Evolutionary conservation across 2,113 vertebrate genomes (phyloP).

Genomic region (Elephantulus edwardii): DNA sequence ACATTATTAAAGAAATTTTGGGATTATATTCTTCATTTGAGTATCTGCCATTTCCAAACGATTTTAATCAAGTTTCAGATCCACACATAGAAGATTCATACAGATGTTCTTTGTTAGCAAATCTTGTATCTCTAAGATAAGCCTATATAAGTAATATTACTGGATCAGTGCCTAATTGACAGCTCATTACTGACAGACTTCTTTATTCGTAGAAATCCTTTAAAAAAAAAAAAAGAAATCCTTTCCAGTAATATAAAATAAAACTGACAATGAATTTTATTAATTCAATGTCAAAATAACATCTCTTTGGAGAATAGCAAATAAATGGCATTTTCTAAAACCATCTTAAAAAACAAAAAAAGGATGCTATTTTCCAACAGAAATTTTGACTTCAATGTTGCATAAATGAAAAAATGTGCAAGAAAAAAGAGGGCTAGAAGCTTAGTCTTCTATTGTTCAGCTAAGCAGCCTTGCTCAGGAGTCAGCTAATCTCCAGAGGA

Average conservation of each 20-base stretch:
- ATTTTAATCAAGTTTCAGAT: background rate
- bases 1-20: constrained; percentile 24
- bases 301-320: background rate
- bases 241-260: no score
- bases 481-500: background rate
- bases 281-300: no score
- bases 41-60: constrained; percentile 7
- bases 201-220: constrained; percentile 27
- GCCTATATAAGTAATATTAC: constrained; percentile 24
- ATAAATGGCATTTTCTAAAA: constrained; percentile 12
- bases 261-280: no score
- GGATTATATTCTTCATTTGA: constrained; percentile 22
- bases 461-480: background rate
- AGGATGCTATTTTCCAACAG: background rate
- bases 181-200: constrained; percentile 18
- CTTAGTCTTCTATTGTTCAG: background rate
- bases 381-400: background rate
- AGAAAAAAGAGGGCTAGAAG: background rate
- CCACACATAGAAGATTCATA: background rate
- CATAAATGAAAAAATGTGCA: background rate
- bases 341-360: no score
- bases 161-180: background rate
- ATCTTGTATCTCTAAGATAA: background rate
- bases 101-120: constrained; percentile 5
- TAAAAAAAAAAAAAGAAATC: no score